phyloP scores from a whole-genome alignment of 2,888 invertebrate genomes.

The Calameuta pallipes region DNA sequence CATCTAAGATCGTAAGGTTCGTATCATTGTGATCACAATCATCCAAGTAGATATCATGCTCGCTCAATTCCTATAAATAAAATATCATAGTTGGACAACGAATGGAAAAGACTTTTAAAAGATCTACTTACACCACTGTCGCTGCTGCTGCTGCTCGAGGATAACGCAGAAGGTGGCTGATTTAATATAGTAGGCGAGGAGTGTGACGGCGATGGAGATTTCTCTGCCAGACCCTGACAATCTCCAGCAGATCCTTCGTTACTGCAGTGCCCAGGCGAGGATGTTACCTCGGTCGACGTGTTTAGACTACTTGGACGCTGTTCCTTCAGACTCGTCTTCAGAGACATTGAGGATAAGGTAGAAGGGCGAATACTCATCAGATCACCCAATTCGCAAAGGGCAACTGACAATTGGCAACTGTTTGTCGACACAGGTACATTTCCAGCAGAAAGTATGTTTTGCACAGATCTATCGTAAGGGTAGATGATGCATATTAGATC shows the following conservation, averaged over 20 bases:
- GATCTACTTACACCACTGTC: conserved; percentile 57
- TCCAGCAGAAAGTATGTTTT: conserved; percentile 36
- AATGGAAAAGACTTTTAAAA: background rate
- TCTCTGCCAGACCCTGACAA: conserved; percentile 33
- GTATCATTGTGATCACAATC: conserved; percentile 68
- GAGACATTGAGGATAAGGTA: conserved; percentile 47
- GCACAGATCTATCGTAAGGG: conserved; percentile 30
- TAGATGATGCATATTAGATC: conserved; percentile 1
- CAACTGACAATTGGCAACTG: conserved; percentile 39
- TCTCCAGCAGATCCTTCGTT: conserved; percentile 43
- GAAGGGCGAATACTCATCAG: conserved; percentile 44
- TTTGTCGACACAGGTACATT: conserved; percentile 24
- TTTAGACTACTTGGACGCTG: conserved; percentile 29
- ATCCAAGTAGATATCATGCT: conserved; percentile 74
- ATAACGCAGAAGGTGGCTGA: conserved; percentile 51
- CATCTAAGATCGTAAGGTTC: conserved; percentile 71
- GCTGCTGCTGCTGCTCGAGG: conserved; percentile 65
- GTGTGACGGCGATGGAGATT: conserved; percentile 44
- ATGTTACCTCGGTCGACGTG: conserved; percentile 29
- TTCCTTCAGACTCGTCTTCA: conserved; percentile 49
- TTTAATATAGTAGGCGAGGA: conserved; percentile 53
- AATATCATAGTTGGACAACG: conserved; percentile 25
- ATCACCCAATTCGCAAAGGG: conserved; percentile 48
- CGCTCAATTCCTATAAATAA: conserved; percentile 71
- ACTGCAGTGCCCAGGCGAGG: conserved; percentile 26